Evolutionary conservation across 2,797 vertebrate genomes (phyloP).

Genomic region (Meda fulgida): DNA sequence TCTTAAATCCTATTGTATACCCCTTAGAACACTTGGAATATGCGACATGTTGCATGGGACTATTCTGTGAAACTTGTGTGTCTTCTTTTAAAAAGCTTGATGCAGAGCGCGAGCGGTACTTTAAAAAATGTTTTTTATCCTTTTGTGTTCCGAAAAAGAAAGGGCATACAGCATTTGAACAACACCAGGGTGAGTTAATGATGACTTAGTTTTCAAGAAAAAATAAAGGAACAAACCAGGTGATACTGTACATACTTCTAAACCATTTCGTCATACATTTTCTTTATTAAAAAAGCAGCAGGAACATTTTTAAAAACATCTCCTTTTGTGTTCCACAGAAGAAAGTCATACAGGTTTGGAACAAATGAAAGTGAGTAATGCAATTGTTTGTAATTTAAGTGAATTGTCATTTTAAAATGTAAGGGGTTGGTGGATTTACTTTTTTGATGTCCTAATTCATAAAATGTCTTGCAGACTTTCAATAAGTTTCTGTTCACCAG

Average conservation of each 20-base stretch:
- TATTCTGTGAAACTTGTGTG: no score
- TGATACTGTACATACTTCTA: no score
- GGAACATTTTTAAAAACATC: neutral
- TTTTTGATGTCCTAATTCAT: neutral
- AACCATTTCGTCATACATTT: no score
- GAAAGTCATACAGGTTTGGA: neutral
- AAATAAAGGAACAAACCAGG: no score
- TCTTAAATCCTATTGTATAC: no score
- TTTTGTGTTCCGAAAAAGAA: neutral
- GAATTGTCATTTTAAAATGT: neutral
- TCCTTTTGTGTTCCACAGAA: neutral
- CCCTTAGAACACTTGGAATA: no score
- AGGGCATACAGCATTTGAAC: neutral
- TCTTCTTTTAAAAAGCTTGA: no score
- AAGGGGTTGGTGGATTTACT: no score
- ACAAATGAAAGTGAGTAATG: neutral
- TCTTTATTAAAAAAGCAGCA: neutral
- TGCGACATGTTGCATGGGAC: no score
- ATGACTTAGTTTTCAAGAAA: neutral
- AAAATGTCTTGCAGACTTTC: neutral
- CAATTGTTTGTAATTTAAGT: no score
- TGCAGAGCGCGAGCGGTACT: no score
- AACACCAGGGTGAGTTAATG: neutral
- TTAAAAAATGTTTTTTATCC: no score
- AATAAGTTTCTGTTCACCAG: neutral